A percentile compares a stretch with the other conserved stretches of the same genome.
Conservation (phyloP, 2,888 invertebrate genomes). For the Parochlus steinenii region DNA sequence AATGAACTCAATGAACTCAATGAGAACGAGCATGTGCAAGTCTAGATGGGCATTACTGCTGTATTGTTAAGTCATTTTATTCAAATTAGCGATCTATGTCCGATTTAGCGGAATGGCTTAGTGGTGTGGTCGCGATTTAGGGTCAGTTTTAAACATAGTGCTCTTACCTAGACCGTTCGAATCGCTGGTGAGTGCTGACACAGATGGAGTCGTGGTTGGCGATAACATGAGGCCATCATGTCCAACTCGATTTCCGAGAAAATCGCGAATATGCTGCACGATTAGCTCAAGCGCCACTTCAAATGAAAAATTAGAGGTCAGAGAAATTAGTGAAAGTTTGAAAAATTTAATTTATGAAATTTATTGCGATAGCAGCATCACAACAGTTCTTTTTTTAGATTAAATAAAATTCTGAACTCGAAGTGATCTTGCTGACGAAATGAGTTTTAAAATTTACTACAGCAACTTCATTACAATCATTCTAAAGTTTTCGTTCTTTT, state of each 20-base stretch:
- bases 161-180: conserved; percentile 10
- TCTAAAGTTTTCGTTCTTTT: no score
- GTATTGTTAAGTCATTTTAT: no score
- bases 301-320: conserved; percentile 20
- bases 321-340: not conserved
- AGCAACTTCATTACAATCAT: no score
- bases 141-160: conserved; percentile 2
- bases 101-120: no score
- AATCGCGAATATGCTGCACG: conserved; percentile 91
- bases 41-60: no score
- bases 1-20: no score
- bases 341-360: not conserved
- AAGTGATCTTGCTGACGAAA: not conserved
- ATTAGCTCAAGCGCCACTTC: conserved; percentile 94
- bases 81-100: no score
- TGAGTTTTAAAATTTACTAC: no score
- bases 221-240: conserved; percentile 17
- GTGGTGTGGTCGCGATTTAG: conserved; percentile 9
- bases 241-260: conserved; percentile 43
- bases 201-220: conserved; percentile 8
- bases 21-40: no score
- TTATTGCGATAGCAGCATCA: not conserved
- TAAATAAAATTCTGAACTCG: not conserved
- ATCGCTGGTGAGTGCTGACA: conserved; percentile 1
- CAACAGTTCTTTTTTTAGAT: not conserved